A percentile compares a stretch with the other conserved stretches of the same genome.
Conservation (phyloP, 2,888 invertebrate genomes). For the Nebria salina region DNA sequence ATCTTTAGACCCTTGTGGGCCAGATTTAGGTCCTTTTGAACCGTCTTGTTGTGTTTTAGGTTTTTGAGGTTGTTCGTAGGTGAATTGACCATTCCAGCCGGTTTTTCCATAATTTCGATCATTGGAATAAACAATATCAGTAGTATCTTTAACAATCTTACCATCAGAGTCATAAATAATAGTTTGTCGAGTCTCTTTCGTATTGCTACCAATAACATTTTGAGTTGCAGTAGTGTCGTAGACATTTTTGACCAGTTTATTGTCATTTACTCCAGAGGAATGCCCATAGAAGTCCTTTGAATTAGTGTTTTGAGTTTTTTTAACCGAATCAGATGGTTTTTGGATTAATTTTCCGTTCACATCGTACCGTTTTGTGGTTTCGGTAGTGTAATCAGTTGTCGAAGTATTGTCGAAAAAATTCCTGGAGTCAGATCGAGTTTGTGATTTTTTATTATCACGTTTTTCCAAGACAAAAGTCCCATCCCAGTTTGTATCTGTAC, state of each 20-base stretch:
- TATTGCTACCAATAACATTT: slow-evolving; percentile 59
- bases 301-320: slow-evolving; percentile 51
- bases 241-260: slow-evolving; percentile 56
- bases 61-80: slow-evolving; percentile 55
- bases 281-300: slow-evolving; percentile 59
- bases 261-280: slow-evolving; percentile 53
- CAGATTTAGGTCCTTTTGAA: slow-evolving; percentile 3
- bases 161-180: slow-evolving; percentile 57
- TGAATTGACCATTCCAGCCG: slow-evolving; percentile 61
- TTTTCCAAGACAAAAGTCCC: slow-evolving; percentile 50
- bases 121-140: slow-evolving; percentile 59
- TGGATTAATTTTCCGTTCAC: slow-evolving; percentile 21
- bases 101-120: slow-evolving; percentile 61
- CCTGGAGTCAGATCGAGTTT: slow-evolving; percentile 44
- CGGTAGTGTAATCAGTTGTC: slow-evolving; percentile 27
- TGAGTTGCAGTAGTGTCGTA: slow-evolving; percentile 59
- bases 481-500: slow-evolving; percentile 49
- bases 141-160: slow-evolving; percentile 64
- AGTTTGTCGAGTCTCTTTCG: slow-evolving; percentile 25
- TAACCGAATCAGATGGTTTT: slow-evolving; percentile 40
- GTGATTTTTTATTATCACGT: slow-evolving; percentile 45
- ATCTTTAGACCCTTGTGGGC: slow-evolving; percentile 11
- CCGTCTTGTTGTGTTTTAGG: slow-evolving; percentile 28
- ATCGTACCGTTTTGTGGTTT: slow-evolving; percentile 29
- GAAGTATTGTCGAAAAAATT: slow-evolving; percentile 48